Evolutionary conservation across 1,140 invertebrate genomes (phyloP).

Genomic region (Thalassaphorura encarpata): DNA sequence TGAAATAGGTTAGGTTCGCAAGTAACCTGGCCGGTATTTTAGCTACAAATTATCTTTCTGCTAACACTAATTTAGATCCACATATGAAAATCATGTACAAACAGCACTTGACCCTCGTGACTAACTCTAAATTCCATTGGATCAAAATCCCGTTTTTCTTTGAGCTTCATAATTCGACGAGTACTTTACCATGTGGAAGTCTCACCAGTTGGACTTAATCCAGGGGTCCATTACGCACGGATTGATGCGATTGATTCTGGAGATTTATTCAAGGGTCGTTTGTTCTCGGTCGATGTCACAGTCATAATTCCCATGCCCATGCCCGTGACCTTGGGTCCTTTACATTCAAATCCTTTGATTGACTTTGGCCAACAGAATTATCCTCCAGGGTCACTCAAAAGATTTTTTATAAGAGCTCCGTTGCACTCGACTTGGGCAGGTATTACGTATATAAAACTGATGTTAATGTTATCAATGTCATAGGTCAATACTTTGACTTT

Average conservation of each 20-base stretch:
- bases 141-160: constrained; percentile 67
- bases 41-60: constrained; percentile 6
- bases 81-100: constrained; percentile 74
- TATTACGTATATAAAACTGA: constrained; percentile 25
- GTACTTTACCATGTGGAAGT: constrained; percentile 62
- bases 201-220: constrained; percentile 56
- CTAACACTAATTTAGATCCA: constrained; percentile 53
- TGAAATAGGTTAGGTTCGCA: constrained; percentile 50
- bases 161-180: constrained; percentile 66
- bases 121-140: constrained; percentile 63
- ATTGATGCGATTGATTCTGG: constrained; percentile 74
- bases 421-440: constrained; percentile 73
- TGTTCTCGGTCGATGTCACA: constrained; percentile 87
- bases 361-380: constrained; percentile 52
- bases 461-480: constrained; percentile 42
- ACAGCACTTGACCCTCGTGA: constrained; percentile 63
- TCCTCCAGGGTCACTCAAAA: constrained; percentile 70
- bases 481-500: constrained; percentile 63
- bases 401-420: constrained; percentile 75
- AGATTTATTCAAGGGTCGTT: constrained; percentile 70
- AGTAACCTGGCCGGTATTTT: constrained; percentile 3
- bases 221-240: constrained; percentile 69
- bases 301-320: constrained; percentile 59
- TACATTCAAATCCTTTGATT: constrained; percentile 42
- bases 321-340: too few relatives aligned